phyloP scores from a whole-genome alignment of 2,888 invertebrate species.

The Pterobdella sp. region DNA sequence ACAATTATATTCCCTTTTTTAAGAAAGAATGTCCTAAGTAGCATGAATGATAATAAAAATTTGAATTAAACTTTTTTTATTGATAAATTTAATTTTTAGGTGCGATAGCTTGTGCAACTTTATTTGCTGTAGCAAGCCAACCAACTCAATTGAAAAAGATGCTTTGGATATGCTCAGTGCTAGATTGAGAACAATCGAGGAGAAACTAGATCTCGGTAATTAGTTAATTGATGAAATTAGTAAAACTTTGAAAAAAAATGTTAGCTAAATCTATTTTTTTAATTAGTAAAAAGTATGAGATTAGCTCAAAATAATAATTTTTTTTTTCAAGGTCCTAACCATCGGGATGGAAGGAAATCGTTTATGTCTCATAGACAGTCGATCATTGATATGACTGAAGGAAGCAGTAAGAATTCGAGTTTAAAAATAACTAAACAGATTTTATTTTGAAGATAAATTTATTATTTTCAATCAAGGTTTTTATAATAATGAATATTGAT shows the following conservation, averaged over 20 bases:
- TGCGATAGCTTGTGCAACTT: constrained; percentile 8
- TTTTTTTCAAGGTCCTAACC: background rate
- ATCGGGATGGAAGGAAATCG: background rate
- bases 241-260: background rate
- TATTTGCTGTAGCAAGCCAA: constrained; percentile 6
- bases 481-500: no score
- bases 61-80: background rate
- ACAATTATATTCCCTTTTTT: no score
- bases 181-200: background rate
- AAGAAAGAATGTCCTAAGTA: no score
- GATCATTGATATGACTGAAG: background rate
- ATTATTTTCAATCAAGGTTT: no score
- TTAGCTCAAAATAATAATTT: background rate
- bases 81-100: constrained; percentile 1
- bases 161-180: background rate
- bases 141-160: background rate
- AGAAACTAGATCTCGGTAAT: background rate
- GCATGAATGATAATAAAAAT: background rate
- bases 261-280: no score
- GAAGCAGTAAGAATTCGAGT: background rate
- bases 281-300: background rate
- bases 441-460: no score
- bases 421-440: background rate
- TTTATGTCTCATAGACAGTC: background rate
- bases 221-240: background rate